Base-by-base conservation (phyloP, 1,140 invertebrate species). In the Chironomus tepperi region DNA sequence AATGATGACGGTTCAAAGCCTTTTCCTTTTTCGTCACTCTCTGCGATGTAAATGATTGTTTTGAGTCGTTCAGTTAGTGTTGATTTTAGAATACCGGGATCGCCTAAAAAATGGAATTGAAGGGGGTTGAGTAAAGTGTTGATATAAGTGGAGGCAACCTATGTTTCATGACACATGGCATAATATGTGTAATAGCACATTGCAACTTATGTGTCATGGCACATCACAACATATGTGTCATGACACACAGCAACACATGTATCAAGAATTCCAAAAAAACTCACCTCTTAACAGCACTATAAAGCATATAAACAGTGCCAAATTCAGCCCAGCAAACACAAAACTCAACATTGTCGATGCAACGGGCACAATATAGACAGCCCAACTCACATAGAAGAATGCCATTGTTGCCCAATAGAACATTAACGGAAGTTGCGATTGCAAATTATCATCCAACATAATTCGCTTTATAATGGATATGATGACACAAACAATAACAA, bases 341-440 rank as follows among this genome's bases (percentile, higher is more conserved):
- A 90, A 78, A 77, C 90, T 90, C 42, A 87, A 84, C 75, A 86
- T 83, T 77, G 86, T 84, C 18, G 87, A 84, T 75, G 94, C 91
- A 82, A 88, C 88, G 42, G 90, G 88, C 78, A 88, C 85, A 70
- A 95, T 86, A 84, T 92, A 94, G 78, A 91, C 87, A 79, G 94
- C 85, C 94, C 95, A 97, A 5, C 94, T 96, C 47, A 94, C 85
- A 81, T 96, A 96, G 86, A 97, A 93, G 94, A 94, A 97, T 79
- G 94, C 87, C 87, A 97, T 97, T 7, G 94, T 96, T 6, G 93
- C 91, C 78, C 97, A 84, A 83, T 97, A 97, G 76, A 96, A 88
- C 76, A 92, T 90, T 78, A 97, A 89, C 70, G 95, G 95, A 79
- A 96, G 87, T 77, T 95, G 87, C 77, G 89, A 89, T 83, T 90